Conservation (phyloP, 1,140 invertebrate genomes). For the Gonatopus flavifemur region DNA sequence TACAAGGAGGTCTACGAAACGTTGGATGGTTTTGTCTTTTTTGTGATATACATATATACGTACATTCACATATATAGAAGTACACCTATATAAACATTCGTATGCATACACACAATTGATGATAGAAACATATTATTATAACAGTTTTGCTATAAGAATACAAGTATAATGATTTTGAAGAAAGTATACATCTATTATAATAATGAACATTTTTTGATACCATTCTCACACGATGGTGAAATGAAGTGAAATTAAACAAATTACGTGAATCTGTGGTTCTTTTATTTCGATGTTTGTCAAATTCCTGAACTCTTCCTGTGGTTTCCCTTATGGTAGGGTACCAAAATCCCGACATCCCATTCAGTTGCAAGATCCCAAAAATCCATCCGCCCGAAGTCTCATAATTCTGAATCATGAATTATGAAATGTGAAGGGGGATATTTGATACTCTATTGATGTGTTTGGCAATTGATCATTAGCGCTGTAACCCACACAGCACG, state of each 20-base stretch:
- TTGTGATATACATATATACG: constrained; percentile 48
- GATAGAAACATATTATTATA: constrained; percentile 46
- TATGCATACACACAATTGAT: constrained; percentile 35
- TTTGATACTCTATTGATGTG: no score
- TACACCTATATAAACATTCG: constrained; percentile 28
- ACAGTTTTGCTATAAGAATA: constrained; percentile 56
- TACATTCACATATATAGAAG: constrained; percentile 39
- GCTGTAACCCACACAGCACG: no score
- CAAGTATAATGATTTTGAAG: constrained; percentile 58
- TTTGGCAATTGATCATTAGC: no score
- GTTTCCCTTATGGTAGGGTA: no score
- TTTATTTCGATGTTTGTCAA: constrained; percentile 10
- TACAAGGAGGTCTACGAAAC: no score
- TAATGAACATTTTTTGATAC: constrained; percentile 58
- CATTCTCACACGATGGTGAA: constrained; percentile 54
- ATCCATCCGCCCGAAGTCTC: no score
- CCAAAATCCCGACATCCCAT: no score
- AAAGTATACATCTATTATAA: constrained; percentile 60
- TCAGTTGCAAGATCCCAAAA: no score
- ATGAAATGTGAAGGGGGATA: no score
- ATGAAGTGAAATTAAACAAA: constrained; percentile 46
- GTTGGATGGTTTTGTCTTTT: no score
- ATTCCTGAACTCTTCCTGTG: no score
- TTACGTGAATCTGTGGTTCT: constrained; percentile 19
- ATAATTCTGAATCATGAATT: no score